phyloP scores from a whole-genome alignment of 2,113 vertebrate species.

The Hippoglossus stenolepis region DNA sequence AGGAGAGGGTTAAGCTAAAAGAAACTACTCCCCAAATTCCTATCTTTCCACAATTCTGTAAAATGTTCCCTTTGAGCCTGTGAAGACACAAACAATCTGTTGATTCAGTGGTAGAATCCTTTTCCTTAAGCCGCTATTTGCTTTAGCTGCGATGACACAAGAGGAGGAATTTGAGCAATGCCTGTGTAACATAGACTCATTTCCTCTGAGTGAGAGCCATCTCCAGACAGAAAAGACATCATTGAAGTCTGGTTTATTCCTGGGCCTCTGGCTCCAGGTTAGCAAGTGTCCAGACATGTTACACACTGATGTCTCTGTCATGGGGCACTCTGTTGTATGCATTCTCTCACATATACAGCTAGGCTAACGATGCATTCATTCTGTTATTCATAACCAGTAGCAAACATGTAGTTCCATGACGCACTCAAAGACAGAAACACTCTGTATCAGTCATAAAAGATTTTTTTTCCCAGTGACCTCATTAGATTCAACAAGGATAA shows the following conservation, averaged over 20 bases:
- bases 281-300: conserved; percentile 63
- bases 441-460: conserved; percentile 18
- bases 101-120: conserved; percentile 67
- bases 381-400: not conserved
- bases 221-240: conserved; percentile 62
- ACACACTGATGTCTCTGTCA: conserved; percentile 28
- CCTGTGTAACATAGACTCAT: conserved; percentile 65
- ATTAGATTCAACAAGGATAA: conserved; percentile 12
- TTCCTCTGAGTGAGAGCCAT: conserved; percentile 59
- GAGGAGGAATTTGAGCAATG: conserved; percentile 79
- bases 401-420: conserved; percentile 29
- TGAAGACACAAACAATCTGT: conserved; percentile 73
- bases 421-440: conserved; percentile 23
- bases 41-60: conserved; percentile 61
- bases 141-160: conserved; percentile 74
- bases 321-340: not conserved
- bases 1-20: not conserved
- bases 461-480: conserved; percentile 35
- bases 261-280: conserved; percentile 35
- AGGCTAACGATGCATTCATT: not conserved
- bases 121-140: conserved; percentile 74
- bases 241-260: conserved; percentile 46
- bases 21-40: conserved; percentile 51
- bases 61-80: conserved; percentile 65
- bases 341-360: not conserved